Percentiles rank a stretch among this genome's conserved stretches.
Conservation (phyloP, 92 coral and sea anemone species). For the Palythoa caribaeorum region DNA sequence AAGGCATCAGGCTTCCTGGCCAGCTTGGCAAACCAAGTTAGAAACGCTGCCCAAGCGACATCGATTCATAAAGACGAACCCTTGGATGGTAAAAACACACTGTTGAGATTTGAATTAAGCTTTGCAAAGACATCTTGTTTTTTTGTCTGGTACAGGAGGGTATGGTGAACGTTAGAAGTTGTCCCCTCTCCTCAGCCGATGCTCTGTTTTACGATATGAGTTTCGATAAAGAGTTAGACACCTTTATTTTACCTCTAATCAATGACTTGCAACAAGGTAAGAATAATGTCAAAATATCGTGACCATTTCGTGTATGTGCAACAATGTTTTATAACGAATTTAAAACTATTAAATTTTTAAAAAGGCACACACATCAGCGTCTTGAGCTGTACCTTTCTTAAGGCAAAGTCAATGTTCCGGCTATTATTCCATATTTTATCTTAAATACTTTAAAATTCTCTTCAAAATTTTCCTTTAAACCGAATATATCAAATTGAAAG, state of each 20-base stretch:
- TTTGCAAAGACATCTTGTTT: neutral
- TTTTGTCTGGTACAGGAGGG: neutral
- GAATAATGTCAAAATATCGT: neutral
- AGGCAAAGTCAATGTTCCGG: too few species aligned
- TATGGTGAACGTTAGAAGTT: constrained; percentile 31
- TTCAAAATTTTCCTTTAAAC: too few species aligned
- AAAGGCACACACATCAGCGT: too few species aligned
- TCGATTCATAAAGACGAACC: neutral
- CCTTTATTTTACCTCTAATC: constrained; percentile 27
- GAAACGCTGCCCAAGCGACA: neutral
- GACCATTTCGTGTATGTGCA: too few species aligned
- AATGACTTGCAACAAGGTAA: constrained; percentile 36
- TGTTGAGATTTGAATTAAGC: neutral
- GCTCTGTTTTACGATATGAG: constrained; percentile 33
- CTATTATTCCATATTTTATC: too few species aligned
- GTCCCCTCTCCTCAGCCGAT: neutral
- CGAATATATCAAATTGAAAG: too few species aligned
- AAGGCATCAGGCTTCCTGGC: constrained; percentile 23
- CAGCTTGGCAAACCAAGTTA: constrained; percentile 15
- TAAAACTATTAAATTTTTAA: too few species aligned
- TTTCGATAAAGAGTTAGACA: constrained; percentile 35
- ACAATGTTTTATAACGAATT: too few species aligned
- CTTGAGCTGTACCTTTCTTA: too few species aligned
- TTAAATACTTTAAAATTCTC: too few species aligned
- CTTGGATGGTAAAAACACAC: neutral